Conservation (phyloP, 2,888 invertebrate species). For the Coelopa pilipes region DNA sequence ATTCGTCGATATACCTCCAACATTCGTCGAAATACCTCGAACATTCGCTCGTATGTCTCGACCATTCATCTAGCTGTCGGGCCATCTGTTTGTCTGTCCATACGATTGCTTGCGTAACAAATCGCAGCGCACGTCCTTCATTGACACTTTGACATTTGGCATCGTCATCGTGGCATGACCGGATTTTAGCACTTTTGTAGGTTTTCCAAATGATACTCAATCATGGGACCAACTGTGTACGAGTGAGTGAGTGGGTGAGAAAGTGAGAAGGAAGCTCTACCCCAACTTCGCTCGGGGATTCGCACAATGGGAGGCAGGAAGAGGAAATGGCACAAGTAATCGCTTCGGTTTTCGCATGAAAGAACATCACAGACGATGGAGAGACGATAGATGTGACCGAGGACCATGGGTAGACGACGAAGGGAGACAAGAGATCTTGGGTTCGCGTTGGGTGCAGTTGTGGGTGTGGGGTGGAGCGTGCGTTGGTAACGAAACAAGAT, state of each 20-base stretch:
- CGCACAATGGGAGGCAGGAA: constrained; percentile 45
- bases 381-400: too few species aligned
- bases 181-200: constrained; percentile 61
- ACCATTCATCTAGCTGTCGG: neutral
- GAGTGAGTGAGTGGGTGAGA: too few species aligned
- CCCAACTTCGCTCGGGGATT: neutral
- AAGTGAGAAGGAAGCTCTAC: too few species aligned
- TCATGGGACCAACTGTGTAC: constrained; percentile 49
- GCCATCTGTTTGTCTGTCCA: neutral
- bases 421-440: too few species aligned
- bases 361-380: constrained; percentile 53
- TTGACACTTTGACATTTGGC: constrained; percentile 62
- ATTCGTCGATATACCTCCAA: too few species aligned
- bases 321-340: constrained; percentile 65
- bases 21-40: too few species aligned
- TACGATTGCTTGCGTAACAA: constrained; percentile 18
- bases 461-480: neutral
- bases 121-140: constrained; percentile 51
- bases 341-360: constrained; percentile 66
- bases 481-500: constrained; percentile 58
- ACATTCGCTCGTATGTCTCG: neutral
- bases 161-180: constrained; percentile 54
- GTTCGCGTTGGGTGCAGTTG: neutral
- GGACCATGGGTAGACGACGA: too few species aligned
- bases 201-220: constrained; percentile 65